Percentiles rank a stretch among this genome's conserved stretches.
phyloP scores from a whole-genome alignment of 2,113 vertebrate species.

The Semnopithecus entellus region DNA sequence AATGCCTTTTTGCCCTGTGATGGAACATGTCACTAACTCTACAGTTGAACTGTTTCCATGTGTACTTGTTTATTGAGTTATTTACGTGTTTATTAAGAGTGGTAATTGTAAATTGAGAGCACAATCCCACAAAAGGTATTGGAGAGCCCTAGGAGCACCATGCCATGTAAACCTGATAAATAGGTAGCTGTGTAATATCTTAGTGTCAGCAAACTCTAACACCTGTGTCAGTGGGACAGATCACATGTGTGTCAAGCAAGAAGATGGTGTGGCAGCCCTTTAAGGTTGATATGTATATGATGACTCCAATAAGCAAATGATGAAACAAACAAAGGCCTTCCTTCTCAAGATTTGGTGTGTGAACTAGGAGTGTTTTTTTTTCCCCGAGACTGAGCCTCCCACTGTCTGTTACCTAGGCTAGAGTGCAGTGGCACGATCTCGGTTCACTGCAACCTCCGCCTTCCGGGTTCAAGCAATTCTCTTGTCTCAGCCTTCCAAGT shows the following conservation, averaged over 20 bases:
- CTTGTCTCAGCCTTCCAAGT: too few relatives aligned
- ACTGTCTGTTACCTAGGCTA: neutral
- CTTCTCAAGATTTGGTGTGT: neutral
- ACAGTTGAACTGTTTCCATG: neutral
- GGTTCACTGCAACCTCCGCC: too few relatives aligned
- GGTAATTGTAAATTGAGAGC: neutral
- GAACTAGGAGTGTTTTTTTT: too few relatives aligned
- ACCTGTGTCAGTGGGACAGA: neutral
- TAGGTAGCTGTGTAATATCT: neutral
- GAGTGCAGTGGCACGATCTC: too few relatives aligned
- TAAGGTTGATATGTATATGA: neutral
- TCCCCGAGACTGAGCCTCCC: too few relatives aligned
- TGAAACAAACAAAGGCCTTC: neutral
- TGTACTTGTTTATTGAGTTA: neutral
- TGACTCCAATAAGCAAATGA: neutral
- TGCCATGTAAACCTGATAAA: neutral
- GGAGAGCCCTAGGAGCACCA: neutral
- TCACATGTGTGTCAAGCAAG: neutral
- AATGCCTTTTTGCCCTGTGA: slow-evolving; percentile 30
- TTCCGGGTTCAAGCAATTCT: too few relatives aligned
- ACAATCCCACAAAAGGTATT: neutral
- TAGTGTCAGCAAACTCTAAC: neutral
- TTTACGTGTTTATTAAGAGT: neutral
- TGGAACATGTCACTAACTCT: neutral
- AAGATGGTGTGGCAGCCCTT: neutral